Percentiles rank a stretch among this genome's conserved stretches.
These are phyloP conservation scores for Oceanodroma leucorhoa DNA, from an alignment of 2,797 vertebrate genomes.

Conservation along the genomic window DNA sequence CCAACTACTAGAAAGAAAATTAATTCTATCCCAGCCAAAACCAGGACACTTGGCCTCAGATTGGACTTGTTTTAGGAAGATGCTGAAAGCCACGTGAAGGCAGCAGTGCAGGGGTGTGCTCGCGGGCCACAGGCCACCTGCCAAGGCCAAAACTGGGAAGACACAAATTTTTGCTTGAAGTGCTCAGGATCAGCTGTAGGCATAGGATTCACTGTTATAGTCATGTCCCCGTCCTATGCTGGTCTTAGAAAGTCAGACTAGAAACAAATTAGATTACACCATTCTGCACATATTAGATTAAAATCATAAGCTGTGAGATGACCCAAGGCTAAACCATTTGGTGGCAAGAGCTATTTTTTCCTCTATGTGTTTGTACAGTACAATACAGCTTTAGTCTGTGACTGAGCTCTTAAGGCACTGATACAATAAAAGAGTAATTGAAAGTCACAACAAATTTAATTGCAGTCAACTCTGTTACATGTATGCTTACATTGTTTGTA, in stretches of 20 bases:
- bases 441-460: not conserved
- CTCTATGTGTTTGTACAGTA: not conserved
- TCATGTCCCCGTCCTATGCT: not conserved
- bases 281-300: not conserved
- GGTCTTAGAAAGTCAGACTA: not conserved
- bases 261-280: not conserved
- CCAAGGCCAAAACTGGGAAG: not conserved
- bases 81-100: not conserved
- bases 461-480: not conserved
- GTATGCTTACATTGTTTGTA: not conserved
- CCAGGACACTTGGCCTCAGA: not conserved
- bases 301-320: not conserved
- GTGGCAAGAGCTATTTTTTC: not conserved
- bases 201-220: not conserved
- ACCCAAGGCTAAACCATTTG: not conserved
- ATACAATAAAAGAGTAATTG: not conserved
- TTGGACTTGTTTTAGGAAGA: not conserved
- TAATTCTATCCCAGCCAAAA: no score
- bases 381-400: not conserved
- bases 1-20: no score
- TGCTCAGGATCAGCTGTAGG: not conserved
- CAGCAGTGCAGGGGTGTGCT: not conserved
- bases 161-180: not conserved
- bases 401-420: not conserved
- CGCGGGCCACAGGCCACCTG: accelerated